A percentile compares a stretch with the other conserved stretches of the same genome.
These are phyloP conservation scores for Miniopterus natalensis DNA, from an alignment of 2,113 vertebrate genomes.

Conservation along the genomic window DNA sequence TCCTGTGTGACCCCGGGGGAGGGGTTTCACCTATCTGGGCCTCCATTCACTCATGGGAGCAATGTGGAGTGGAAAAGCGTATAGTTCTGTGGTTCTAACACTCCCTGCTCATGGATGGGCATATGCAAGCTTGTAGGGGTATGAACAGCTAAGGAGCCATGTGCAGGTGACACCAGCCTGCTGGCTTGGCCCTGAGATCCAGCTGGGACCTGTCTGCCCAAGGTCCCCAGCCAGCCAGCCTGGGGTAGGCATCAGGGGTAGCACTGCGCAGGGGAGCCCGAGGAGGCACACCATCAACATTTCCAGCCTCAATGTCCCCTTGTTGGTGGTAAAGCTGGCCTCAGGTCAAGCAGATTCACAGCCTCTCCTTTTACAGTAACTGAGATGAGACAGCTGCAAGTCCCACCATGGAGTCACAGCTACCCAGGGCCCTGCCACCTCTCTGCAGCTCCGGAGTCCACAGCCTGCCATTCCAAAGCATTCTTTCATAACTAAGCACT, in stretches of 20 bases:
- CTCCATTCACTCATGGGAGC: background rate
- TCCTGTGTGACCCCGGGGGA: background rate
- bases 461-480: background rate
- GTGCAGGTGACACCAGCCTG: background rate
- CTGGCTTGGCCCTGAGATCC: background rate
- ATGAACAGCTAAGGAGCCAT: background rate
- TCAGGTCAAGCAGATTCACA: background rate
- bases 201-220: background rate
- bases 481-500: background rate
- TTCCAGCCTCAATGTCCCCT: background rate
- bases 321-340: background rate
- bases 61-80: background rate
- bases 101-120: background rate
- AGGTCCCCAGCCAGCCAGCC: background rate
- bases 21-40: background rate
- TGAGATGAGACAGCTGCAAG: background rate
- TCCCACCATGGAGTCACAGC: background rate
- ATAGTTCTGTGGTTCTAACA: background rate
- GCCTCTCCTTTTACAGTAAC: slow-evolving; percentile 12
- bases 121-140: background rate
- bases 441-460: background rate
- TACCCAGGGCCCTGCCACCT: background rate
- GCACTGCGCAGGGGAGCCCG: too few species aligned
- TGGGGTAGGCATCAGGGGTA: background rate
- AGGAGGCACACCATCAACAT: background rate